Evolutionary conservation across 1,140 invertebrate species (phyloP).

Genomic region (Maniola jurtina): DNA sequence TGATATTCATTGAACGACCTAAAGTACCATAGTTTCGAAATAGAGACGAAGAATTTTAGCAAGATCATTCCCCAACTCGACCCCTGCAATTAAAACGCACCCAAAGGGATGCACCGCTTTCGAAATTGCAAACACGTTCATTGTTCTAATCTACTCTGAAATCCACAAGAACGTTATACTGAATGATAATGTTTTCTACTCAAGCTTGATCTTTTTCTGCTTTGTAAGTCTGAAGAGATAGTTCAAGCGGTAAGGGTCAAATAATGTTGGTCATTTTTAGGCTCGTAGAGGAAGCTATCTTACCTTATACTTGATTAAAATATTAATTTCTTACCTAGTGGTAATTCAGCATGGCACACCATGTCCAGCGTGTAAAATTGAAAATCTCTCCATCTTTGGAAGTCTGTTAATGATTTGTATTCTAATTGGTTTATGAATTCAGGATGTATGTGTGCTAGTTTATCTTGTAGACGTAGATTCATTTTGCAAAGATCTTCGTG

Average conservation of each 20-base stretch:
- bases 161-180: conserved; percentile 51
- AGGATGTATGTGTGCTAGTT: conserved; percentile 14
- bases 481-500: conserved; percentile 1
- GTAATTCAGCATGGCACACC: too few relatives aligned
- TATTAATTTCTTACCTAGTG: conserved; percentile 49
- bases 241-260: background rate
- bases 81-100: conserved; percentile 72
- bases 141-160: conserved; percentile 66
- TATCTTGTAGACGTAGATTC: conserved; percentile 22
- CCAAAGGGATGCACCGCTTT: conserved; percentile 69
- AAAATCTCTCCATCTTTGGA: too few relatives aligned
- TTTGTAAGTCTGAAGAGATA: conserved; percentile 20
- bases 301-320: conserved; percentile 57
- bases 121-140: conserved; percentile 70
- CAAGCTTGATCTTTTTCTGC: conserved; percentile 33
- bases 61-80: conserved; percentile 41
- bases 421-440: too few relatives aligned
- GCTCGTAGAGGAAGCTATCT: conserved; percentile 28
- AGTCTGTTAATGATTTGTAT: too few relatives aligned
- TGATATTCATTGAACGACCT: conserved; percentile 56
- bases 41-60: conserved; percentile 53
- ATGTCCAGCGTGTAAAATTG: too few relatives aligned
- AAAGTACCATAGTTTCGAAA: conserved; percentile 45
- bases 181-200: conserved; percentile 42
- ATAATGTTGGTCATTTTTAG: background rate